These are phyloP conservation scores for Thereva nobilitata DNA, from an alignment of 2,888 invertebrate species.

Conservation along the genomic window DNA sequence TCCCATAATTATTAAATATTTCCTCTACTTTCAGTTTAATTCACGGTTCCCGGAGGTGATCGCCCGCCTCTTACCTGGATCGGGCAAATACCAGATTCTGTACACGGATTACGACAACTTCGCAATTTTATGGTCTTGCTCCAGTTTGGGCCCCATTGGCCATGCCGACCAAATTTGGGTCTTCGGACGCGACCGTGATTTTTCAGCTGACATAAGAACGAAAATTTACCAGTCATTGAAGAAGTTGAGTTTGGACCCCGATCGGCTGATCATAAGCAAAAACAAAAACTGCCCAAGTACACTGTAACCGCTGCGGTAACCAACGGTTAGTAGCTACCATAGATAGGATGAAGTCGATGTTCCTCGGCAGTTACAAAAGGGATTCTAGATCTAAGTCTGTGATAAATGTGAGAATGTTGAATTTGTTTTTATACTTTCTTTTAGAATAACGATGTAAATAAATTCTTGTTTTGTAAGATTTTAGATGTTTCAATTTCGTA, in stretches of 20 bases:
- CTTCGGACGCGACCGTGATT: constrained; percentile 68
- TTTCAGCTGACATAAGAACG: constrained; percentile 66
- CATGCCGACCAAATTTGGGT: constrained; percentile 74
- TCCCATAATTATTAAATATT: background rate
- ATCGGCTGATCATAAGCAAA: constrained; percentile 71
- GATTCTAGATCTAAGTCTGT: constrained; percentile 27
- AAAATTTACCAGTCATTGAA: constrained; percentile 68
- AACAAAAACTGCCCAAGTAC: constrained; percentile 65
- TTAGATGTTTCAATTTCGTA: too few species aligned
- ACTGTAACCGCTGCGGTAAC: constrained; percentile 40
- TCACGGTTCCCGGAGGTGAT: constrained; percentile 68
- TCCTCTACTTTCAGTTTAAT: constrained; percentile 58
- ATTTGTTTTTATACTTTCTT: constrained; percentile 6
- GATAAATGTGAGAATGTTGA: constrained; percentile 12
- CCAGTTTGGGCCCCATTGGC: constrained; percentile 62
- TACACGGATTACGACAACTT: constrained; percentile 74
- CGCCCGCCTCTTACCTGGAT: constrained; percentile 70
- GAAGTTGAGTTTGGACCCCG: constrained; percentile 67
- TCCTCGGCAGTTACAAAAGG: background rate
- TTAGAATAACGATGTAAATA: constrained; percentile 21
- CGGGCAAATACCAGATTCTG: constrained; percentile 72
- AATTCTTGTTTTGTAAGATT: background rate
- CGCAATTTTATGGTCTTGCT: constrained; percentile 75
- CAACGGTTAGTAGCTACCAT: background rate
- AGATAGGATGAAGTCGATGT: background rate